Conservation (phyloP, 2,797 vertebrate species). For the Lemur catta region DNA sequence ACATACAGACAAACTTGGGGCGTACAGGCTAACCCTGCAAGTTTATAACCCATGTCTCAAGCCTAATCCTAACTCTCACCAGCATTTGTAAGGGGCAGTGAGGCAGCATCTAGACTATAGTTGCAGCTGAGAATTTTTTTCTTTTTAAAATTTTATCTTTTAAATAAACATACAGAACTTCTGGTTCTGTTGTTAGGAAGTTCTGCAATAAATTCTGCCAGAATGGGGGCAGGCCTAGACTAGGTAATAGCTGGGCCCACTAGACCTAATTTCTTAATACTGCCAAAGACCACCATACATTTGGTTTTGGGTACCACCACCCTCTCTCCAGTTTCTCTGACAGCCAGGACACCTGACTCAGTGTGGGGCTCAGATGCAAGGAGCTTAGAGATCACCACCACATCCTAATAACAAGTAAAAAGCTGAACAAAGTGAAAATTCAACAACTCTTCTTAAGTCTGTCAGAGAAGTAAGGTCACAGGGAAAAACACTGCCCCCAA, state of each 20-base stretch:
- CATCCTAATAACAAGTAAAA: slow-evolving; percentile 1
- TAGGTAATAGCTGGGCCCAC: not conserved
- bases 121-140: not conserved
- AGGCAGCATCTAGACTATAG: not conserved
- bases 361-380: not conserved
- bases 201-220: slow-evolving; percentile 15
- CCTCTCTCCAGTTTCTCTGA: not conserved
- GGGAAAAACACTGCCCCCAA: not conserved
- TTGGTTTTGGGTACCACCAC: not conserved
- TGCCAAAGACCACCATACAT: not conserved
- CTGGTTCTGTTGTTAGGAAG: not conserved
- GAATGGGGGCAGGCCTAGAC: not conserved
- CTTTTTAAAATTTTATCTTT: not conserved
- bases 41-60: not conserved
- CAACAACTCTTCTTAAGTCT: not conserved
- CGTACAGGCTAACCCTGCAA: not conserved
- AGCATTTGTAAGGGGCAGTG: not conserved
- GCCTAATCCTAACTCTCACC: not conserved
- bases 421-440: not conserved
- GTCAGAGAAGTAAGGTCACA: not conserved
- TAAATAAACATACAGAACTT: not conserved
- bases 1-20: not conserved
- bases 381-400: not conserved
- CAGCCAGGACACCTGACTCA: not conserved
- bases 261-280: not conserved